Base-by-base conservation (phyloP, 37 sponge, comb jelly and placozoan species). In the Aplysina aerophoba region DNA sequence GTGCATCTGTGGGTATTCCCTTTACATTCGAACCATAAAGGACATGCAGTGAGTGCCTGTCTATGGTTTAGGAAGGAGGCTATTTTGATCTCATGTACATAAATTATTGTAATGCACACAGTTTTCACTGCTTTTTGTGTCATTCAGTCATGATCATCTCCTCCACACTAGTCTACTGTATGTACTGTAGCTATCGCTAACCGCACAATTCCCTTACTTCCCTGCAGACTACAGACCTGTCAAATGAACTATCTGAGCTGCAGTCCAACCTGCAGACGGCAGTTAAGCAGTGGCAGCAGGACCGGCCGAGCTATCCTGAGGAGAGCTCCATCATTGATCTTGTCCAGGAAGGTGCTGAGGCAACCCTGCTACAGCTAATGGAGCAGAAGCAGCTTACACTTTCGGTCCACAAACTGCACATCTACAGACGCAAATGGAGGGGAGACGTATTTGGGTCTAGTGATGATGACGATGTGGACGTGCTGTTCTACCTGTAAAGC, bases 401-500 rank as follows among this genome's bases (percentile, higher is more conserved):
- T 30, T 86, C 86, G 15, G 83, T 93, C 6, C 78, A 85, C 50
- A 73, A 86, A 64, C 89, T 93, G 41, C 91, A 81, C 39, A 0
- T 19, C 54, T 61, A 0, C 53, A 88, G 92, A 64, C 85, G 81
- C 30, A 73, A 83, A 44, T 88, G 86, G 83, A 85, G 74, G 44
- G 64, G 60, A 28, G 86, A 73, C 22, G 71, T 85, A 59, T 81
- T 93, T 59, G 94, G 94, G 11, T 36, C 56, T 8, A 41, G n/a
- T 21, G 89, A 87, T 15, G 91, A 85, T 19, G 91, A 93, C 62
- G 91, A 93, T 44, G 54, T 88, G 33, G 86, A 87, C 61, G 88
- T 85, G 24, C 53, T 93, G 41, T 84, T 93, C 77, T 93, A 66
- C 80, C 66, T 87, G 40, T 93, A 88, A n/a, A n/a, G n/a, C n/a